phyloP scores from a whole-genome alignment of 2,888 invertebrate species.

The Netelia fuscicornis region DNA sequence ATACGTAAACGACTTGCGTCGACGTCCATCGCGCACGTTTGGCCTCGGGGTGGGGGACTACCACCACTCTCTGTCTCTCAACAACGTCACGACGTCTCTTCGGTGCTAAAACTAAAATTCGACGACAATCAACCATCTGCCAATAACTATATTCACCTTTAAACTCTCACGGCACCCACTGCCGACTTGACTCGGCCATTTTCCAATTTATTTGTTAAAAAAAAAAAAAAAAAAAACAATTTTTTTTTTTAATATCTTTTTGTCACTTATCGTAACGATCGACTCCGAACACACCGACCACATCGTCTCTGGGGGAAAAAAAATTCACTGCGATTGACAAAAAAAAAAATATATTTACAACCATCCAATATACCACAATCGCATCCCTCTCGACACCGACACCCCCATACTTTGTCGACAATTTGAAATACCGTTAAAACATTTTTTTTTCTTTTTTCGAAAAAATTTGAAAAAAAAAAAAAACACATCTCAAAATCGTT shows the following conservation, averaged over 20 bases:
- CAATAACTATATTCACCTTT: background rate
- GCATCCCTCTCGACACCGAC: conserved; percentile 47
- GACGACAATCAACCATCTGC: background rate
- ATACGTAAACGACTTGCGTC: conserved; percentile 40
- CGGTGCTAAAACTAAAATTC: background rate
- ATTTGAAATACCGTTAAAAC: background rate
- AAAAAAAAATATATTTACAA: background rate
- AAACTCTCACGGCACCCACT: background rate
- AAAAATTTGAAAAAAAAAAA: conserved; percentile 37
- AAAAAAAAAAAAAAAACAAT: too few species aligned
- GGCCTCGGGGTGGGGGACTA: background rate
- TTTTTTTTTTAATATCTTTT: background rate
- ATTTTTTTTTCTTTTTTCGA: conserved; percentile 7
- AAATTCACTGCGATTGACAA: background rate
- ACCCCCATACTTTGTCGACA: conserved; percentile 12
- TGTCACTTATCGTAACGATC: background rate
- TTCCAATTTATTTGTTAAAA: background rate
- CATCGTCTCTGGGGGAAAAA: background rate
- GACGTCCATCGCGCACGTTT: background rate
- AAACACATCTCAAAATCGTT: conserved; percentile 32
- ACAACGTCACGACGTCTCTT: background rate
- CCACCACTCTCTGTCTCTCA: background rate
- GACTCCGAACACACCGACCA: background rate
- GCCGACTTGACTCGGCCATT: background rate
- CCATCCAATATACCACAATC: conserved; percentile 47